These are phyloP conservation scores for Abrostola tripartita DNA, from an alignment of 2,888 invertebrate genomes.

Conservation along the genomic window DNA sequence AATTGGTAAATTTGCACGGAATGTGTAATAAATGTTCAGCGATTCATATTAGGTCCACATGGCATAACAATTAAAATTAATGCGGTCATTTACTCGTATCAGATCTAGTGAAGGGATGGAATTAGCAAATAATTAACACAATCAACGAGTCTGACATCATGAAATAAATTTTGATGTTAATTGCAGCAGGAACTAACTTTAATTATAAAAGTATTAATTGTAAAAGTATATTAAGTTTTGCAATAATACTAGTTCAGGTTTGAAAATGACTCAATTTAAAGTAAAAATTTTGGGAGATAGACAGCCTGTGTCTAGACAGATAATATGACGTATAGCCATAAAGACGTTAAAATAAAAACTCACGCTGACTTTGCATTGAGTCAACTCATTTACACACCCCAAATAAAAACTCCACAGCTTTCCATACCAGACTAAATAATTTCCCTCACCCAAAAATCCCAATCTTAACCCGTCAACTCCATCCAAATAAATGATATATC, in stretches of 20 bases:
- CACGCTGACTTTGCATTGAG: conserved; percentile 5
- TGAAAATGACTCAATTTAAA: too few species aligned
- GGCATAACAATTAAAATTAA: not conserved
- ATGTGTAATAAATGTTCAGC: too few species aligned
- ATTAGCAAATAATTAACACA: conserved; percentile 2
- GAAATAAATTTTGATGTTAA: not conserved
- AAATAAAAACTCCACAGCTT: conserved; percentile 31
- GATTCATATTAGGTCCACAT: too few species aligned
- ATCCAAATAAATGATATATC: conserved; percentile 51
- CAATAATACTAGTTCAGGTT: too few species aligned
- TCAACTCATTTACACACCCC: conserved; percentile 37
- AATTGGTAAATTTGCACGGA: too few species aligned
- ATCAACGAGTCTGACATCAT: not conserved
- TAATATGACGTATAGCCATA: conserved; percentile 16
- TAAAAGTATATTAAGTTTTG: too few species aligned
- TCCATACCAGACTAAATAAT: conserved; percentile 40
- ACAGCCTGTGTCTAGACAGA: not conserved
- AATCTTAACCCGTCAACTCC: conserved; percentile 48
- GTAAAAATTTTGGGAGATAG: not conserved
- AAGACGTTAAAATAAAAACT: conserved; percentile 28
- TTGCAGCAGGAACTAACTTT: not conserved
- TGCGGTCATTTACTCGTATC: conserved; percentile 1
- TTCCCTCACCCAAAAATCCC: conserved; percentile 35
- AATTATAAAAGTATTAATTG: too few species aligned
- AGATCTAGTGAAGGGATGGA: not conserved